Evolutionary conservation across 2,888 invertebrate genomes (phyloP).

Genomic region (Dendrolimus houi): DNA sequence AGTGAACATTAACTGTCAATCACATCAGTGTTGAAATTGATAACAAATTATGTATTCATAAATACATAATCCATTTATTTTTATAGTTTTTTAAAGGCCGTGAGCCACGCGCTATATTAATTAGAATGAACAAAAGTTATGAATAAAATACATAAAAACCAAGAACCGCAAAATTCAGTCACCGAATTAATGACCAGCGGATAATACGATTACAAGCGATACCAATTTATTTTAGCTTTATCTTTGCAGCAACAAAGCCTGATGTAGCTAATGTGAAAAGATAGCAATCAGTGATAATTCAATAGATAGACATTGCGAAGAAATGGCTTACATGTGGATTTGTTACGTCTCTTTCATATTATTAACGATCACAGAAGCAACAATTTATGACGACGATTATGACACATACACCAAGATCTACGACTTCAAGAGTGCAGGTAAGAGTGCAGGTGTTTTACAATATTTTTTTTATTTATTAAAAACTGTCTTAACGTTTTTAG

Average conservation of each 20-base stretch:
- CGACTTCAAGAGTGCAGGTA: conserved; percentile 61
- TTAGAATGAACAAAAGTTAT: too few species aligned
- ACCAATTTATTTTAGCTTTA: too few species aligned
- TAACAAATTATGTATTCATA: too few species aligned
- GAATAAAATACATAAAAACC: too few species aligned
- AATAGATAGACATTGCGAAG: conserved; percentile 17
- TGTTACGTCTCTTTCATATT: conserved; percentile 39
- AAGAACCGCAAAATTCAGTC: background rate
- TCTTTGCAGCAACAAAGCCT: conserved; percentile 13
- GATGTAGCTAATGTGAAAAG: conserved; percentile 23
- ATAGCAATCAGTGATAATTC: conserved; percentile 19
- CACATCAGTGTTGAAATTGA: too few species aligned
- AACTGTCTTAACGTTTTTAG: too few species aligned
- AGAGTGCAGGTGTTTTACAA: conserved; percentile 13
- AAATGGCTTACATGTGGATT: conserved; percentile 44
- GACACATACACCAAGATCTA: conserved; percentile 58
- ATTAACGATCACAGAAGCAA: conserved; percentile 35
- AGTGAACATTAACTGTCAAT: too few species aligned
- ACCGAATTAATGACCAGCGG: background rate
- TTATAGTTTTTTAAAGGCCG: too few species aligned
- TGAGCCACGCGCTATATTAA: too few species aligned
- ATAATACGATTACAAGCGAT: too few species aligned
- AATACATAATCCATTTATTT: too few species aligned
- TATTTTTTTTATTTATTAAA: background rate
- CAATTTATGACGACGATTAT: conserved; percentile 65